These are phyloP conservation scores for Sturnira hondurensis DNA, from an alignment of 2,113 vertebrate species.

Conservation along the genomic window DNA sequence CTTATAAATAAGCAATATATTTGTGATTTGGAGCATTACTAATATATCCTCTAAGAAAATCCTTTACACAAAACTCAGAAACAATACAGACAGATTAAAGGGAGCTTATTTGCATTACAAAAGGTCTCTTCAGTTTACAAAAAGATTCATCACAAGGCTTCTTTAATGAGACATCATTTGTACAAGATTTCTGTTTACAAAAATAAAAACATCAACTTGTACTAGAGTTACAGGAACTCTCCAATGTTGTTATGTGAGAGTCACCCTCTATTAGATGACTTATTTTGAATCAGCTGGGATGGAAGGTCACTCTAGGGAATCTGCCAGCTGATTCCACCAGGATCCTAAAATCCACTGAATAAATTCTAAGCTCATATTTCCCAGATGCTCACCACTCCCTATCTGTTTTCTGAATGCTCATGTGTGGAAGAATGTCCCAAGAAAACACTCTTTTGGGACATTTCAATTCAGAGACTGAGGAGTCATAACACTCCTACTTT, in stretches of 20 bases:
- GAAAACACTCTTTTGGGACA: not conserved
- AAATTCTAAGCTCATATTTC: not conserved
- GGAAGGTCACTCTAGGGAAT: not conserved
- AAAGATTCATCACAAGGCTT: not conserved
- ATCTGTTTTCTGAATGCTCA: not conserved
- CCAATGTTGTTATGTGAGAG: not conserved
- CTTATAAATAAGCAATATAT: conserved; percentile 33
- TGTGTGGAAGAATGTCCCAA: not conserved
- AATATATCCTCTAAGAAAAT: conserved; percentile 38
- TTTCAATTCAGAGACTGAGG: not conserved
- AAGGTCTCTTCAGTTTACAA: not conserved
- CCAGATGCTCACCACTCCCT: not conserved
- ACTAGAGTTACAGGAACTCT: conserved; percentile 14
- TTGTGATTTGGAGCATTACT: conserved; percentile 11
- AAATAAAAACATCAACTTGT: conserved; percentile 35
- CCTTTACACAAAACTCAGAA: conserved; percentile 8
- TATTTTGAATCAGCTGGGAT: not conserved
- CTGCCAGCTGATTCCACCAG: not conserved
- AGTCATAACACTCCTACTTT: not conserved
- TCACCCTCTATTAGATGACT: not conserved
- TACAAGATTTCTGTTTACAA: conserved; percentile 35
- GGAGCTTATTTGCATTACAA: conserved; percentile 38
- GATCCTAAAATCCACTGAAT: conserved; percentile 9
- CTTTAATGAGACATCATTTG: conserved; percentile 34
- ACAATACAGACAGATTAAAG: not conserved